phyloP scores from a whole-genome alignment of 2,113 vertebrate genomes.

The Notothenia rossii region DNA sequence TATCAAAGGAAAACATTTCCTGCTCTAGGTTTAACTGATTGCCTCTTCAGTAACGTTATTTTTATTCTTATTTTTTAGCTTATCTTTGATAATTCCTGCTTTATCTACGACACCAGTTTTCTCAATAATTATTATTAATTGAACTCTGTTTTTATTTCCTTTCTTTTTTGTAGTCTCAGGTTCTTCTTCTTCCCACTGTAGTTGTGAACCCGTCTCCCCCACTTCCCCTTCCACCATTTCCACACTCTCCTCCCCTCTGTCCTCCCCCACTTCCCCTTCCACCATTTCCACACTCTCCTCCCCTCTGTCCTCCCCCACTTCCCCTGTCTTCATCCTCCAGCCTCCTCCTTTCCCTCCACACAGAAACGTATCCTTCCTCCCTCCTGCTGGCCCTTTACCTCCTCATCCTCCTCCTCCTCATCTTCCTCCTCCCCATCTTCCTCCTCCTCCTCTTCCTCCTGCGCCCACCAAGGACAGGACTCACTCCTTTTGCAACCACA shows the following conservation, averaged over 20 bases:
- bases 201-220: conserved; percentile 90
- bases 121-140: neutral
- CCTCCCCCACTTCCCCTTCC: conserved; percentile 84
- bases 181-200: conserved; percentile 92
- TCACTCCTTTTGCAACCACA: conserved; percentile 87
- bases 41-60: neutral
- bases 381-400: conserved; percentile 67
- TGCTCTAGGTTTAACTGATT: neutral
- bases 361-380: conserved; percentile 75
- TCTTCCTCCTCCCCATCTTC: conserved; percentile 82
- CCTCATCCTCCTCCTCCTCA: conserved; percentile 56
- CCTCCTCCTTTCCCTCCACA: conserved; percentile 86
- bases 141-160: conserved; percentile 46
- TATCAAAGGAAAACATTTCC: neutral
- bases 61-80: neutral
- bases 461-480: conserved; percentile 86
- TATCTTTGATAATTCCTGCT: too few species aligned
- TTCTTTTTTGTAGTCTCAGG: conserved; percentile 89
- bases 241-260: conserved; percentile 83
- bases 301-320: conserved; percentile 82
- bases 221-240: conserved; percentile 87
- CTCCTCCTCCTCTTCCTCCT: conserved; percentile 77
- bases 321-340: conserved; percentile 82
- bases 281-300: conserved; percentile 84
- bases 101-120: neutral